Evolutionary conservation across 2,888 invertebrate species (phyloP).

Genomic region (Patella caerulea): DNA sequence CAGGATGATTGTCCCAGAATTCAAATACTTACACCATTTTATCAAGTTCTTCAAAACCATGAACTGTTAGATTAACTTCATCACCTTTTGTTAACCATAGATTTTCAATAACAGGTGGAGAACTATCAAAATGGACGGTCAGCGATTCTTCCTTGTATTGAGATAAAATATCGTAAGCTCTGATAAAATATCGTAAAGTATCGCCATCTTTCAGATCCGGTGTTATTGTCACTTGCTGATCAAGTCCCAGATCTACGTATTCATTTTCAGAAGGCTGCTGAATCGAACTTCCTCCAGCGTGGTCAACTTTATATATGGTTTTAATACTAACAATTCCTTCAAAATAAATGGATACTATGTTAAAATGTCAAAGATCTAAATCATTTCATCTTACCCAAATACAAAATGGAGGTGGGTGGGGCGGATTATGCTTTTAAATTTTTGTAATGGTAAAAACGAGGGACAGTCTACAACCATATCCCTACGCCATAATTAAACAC

Average conservation of each 20-base stretch:
- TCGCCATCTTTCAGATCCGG: slow-evolving; percentile 34
- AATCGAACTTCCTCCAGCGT: slow-evolving; percentile 14
- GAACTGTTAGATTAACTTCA: slow-evolving; percentile 33
- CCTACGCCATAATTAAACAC: too few relatives aligned
- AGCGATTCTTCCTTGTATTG: slow-evolving; percentile 31
- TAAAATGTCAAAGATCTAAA: not conserved
- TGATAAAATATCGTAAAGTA: slow-evolving; percentile 33
- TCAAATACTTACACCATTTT: slow-evolving; percentile 32
- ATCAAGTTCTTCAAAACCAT: slow-evolving; percentile 34
- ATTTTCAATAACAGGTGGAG: slow-evolving; percentile 38
- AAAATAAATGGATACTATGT: too few relatives aligned
- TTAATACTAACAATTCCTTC: slow-evolving; percentile 8
- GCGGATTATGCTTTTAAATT: too few relatives aligned
- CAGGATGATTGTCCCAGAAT: too few relatives aligned
- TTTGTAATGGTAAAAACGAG: too few relatives aligned
- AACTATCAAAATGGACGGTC: slow-evolving; percentile 37
- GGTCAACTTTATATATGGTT: slow-evolving; percentile 14
- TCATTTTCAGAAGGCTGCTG: not conserved
- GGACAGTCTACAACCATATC: too few relatives aligned
- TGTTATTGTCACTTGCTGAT: slow-evolving; percentile 18
- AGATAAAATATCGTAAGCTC: slow-evolving; percentile 36
- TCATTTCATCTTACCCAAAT: too few relatives aligned
- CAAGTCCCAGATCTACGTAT: slow-evolving; percentile 7
- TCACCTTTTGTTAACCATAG: slow-evolving; percentile 39
- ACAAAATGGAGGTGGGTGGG: too few relatives aligned